These are phyloP conservation scores for Patella vulgata DNA, from an alignment of 1,140 invertebrate species.

Conservation along the genomic window DNA sequence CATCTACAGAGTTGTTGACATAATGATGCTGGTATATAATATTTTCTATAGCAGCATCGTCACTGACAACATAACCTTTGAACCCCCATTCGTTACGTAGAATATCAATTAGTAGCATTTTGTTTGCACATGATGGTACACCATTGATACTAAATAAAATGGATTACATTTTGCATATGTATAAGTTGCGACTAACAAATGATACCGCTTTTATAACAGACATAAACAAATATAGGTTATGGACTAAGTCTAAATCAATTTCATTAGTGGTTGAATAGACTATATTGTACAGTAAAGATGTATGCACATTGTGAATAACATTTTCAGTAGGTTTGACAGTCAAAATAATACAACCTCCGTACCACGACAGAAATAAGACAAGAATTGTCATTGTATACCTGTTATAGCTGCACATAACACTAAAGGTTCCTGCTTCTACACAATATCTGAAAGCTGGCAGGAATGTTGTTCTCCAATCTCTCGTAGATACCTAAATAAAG, in stretches of 20 bases:
- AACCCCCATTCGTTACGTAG: constrained; percentile 48
- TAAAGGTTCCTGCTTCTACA: constrained; percentile 36
- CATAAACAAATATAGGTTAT: no score
- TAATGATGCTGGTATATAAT: constrained; percentile 49
- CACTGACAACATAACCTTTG: constrained; percentile 58
- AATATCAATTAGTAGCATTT: constrained; percentile 43
- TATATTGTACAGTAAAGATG: no score
- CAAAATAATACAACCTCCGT: no score
- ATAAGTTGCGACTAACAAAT: no score
- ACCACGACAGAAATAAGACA: no score
- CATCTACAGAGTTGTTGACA: constrained; percentile 29
- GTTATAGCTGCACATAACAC: constrained; percentile 37
- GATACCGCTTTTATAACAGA: no score
- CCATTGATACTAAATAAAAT: constrained; percentile 36
- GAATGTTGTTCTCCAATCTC: constrained; percentile 30
- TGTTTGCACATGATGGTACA: constrained; percentile 45
- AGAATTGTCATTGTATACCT: no score
- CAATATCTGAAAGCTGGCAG: constrained; percentile 27
- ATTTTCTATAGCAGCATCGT: constrained; percentile 52
- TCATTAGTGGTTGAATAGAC: no score
- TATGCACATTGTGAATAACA: no score
- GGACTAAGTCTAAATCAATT: no score
- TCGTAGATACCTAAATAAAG: not conserved
- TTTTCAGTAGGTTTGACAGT: no score
- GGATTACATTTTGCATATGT: no score